A percentile compares a stretch with the other conserved stretches of the same genome.
Evolutionary conservation across 2,113 vertebrate species (phyloP).

Genomic region (Edolisoma coerulescens): DNA sequence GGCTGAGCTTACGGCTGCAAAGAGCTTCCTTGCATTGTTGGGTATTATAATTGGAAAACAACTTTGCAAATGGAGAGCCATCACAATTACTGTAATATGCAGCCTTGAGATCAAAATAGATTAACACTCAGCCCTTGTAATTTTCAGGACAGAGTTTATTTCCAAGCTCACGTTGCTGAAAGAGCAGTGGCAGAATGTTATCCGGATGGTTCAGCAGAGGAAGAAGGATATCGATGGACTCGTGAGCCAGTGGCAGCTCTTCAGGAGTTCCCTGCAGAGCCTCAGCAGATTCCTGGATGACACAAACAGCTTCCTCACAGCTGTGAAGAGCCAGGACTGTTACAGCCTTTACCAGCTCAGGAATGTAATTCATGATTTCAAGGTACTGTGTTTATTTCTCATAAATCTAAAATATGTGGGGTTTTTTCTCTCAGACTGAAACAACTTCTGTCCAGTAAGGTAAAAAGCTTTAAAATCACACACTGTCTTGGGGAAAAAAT

Average conservation of each 20-base stretch:
- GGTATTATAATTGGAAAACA: neutral
- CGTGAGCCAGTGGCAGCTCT: conserved; percentile 80
- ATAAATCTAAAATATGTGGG: neutral
- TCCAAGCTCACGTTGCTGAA: conserved; percentile 80
- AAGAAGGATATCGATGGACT: conserved; percentile 73
- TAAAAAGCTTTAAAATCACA: neutral
- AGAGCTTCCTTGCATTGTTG: neutral
- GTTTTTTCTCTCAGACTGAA: neutral
- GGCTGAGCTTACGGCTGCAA: neutral
- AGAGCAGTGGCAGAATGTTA: conserved; percentile 83
- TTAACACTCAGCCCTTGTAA: neutral
- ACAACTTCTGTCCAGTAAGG: neutral
- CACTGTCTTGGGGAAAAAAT: neutral
- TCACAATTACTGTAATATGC: neutral
- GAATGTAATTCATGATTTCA: conserved; percentile 73
- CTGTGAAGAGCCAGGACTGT: conserved; percentile 66
- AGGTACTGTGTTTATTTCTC: conserved; percentile 69
- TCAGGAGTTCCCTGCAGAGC: conserved; percentile 72
- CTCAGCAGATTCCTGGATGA: conserved; percentile 74
- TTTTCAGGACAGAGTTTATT: conserved; percentile 82
- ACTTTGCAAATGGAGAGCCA: neutral
- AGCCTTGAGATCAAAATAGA: neutral
- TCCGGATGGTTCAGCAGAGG: conserved; percentile 74
- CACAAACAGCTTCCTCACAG: conserved; percentile 68
- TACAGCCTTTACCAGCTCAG: conserved; percentile 74